These are phyloP conservation scores for Peucedramus taeniatus DNA, from an alignment of 2,113 vertebrate genomes.

Conservation along the genomic window DNA sequence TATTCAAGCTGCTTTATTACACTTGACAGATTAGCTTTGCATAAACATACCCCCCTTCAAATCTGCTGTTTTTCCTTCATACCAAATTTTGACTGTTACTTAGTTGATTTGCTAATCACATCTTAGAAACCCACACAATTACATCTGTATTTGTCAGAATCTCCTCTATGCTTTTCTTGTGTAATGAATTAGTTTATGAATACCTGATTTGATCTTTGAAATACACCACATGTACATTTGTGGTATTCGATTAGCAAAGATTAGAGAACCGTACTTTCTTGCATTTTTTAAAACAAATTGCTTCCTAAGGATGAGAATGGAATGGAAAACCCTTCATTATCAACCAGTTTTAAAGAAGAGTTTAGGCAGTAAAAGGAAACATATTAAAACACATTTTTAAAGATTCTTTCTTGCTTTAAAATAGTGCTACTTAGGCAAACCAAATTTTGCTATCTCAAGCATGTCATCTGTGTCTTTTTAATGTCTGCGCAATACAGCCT, in stretches of 20 bases:
- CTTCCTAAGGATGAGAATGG: slow-evolving; percentile 16
- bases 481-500: not conserved
- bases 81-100: slow-evolving; percentile 74
- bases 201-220: slow-evolving; percentile 12
- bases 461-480: not conserved
- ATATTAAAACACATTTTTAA: not conserved
- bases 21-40: slow-evolving; percentile 85
- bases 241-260: slow-evolving; percentile 63
- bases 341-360: not conserved
- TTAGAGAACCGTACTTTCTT: slow-evolving; percentile 39
- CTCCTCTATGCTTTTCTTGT: slow-evolving; percentile 60
- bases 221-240: slow-evolving; percentile 29
- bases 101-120: slow-evolving; percentile 72
- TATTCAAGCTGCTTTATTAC: slow-evolving; percentile 85
- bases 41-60: slow-evolving; percentile 74
- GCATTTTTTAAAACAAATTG: not conserved
- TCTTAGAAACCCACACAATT: slow-evolving; percentile 70
- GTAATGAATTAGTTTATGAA: slow-evolving; percentile 70
- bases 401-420: not conserved
- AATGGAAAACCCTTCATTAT: slow-evolving; percentile 38
- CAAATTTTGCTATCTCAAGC: not conserved
- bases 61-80: slow-evolving; percentile 46
- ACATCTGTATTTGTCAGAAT: slow-evolving; percentile 72
- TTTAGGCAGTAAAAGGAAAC: not conserved
- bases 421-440: not conserved